Base-by-base conservation (phyloP, 1,140 invertebrate species). In the Phymastichus coffea region DNA sequence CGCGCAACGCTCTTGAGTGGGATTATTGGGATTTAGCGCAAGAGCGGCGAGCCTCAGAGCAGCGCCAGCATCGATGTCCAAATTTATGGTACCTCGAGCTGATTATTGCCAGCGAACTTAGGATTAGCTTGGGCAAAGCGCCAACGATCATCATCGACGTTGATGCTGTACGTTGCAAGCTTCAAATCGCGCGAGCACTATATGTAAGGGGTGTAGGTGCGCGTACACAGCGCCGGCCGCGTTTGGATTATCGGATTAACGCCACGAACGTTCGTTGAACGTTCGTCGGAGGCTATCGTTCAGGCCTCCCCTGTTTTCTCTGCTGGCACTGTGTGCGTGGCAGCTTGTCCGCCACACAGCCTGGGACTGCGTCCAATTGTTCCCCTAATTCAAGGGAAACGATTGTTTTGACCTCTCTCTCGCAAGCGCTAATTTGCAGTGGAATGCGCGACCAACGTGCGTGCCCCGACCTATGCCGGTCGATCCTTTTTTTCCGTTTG, bases 241-340 rank as follows among this genome's bases (percentile, higher is more conserved):
- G n/a, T n/a, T n/a, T n/a, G 61, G 71, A 73, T 74, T 72, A 73
- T 73, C 65, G 67, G 67, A 70, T 72, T 71, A 74, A 64, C 61
- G n/a, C n/a, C n/a, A n/a, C n/a, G n/a, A n/a, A n/a, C n/a, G n/a
- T n/a, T n/a, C n/a, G n/a, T n/a, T n/a, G n/a, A n/a, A 55, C 54
- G 57, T 63, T 56, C 33, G 52, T 44, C 37, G 41, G 56, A 37
- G 22, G 55, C 61, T 65, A 70, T 64, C 68, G 67, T 69, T 69
- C 64, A 70, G n/a, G n/a, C n/a, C n/a, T n/a, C 56, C 47, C 56
- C 46, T 41, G 8, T 44, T 40, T 43, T 14, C 43, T 25, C 9
- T 3, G 9, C 44, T 22, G 14, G 2, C 20, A n/a, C 14, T 9
- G 4, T 9, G 37, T 15, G 1, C 7, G 37, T 15, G 15, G 37